A percentile compares a stretch with the other conserved stretches of the same genome.
Evolutionary conservation across 2,888 invertebrate species (phyloP).

Genomic region (Sepiola atlantica): DNA sequence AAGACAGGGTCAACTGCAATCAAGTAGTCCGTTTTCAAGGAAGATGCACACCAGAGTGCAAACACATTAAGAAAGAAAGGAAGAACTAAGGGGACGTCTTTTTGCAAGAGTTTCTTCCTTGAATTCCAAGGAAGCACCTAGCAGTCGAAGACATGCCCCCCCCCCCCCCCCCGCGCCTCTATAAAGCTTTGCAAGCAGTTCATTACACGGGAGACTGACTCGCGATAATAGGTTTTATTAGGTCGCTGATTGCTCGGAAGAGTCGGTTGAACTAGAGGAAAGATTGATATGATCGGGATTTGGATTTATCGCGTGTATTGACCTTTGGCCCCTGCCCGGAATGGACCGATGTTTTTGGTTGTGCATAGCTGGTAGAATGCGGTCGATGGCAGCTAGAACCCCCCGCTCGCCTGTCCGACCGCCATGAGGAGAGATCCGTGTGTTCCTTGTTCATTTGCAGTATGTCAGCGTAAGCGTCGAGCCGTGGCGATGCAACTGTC

Average conservation of each 20-base stretch:
- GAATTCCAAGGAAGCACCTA: neutral
- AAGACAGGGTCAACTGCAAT: neutral
- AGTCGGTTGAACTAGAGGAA: neutral
- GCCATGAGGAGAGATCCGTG: neutral
- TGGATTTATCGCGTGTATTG: constrained; percentile 38
- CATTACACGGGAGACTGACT: constrained; percentile 40
- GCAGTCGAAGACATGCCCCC: neutral
- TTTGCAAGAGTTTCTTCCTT: neutral
- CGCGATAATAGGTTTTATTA: constrained; percentile 45
- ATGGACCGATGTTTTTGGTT: neutral
- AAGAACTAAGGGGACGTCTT: neutral
- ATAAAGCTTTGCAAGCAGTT: constrained; percentile 36
- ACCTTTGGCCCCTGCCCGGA: constrained; percentile 40
- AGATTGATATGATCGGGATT: constrained; percentile 33
- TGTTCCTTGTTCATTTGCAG: constrained; percentile 36
- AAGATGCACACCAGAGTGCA: neutral
- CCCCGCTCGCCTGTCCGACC: neutral
- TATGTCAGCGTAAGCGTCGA: constrained; percentile 11
- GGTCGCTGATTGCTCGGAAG: constrained; percentile 42
- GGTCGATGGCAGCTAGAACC: neutral
- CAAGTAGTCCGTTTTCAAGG: neutral
- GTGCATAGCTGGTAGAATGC: neutral
- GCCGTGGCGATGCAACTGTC: constrained; percentile 43
- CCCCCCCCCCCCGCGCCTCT: neutral
- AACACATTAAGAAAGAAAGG: neutral